Percentiles rank a stretch among this genome's conserved stretches.
phyloP scores from a whole-genome alignment of 2,113 vertebrate genomes.

The Pygoscelis antarcticus region DNA sequence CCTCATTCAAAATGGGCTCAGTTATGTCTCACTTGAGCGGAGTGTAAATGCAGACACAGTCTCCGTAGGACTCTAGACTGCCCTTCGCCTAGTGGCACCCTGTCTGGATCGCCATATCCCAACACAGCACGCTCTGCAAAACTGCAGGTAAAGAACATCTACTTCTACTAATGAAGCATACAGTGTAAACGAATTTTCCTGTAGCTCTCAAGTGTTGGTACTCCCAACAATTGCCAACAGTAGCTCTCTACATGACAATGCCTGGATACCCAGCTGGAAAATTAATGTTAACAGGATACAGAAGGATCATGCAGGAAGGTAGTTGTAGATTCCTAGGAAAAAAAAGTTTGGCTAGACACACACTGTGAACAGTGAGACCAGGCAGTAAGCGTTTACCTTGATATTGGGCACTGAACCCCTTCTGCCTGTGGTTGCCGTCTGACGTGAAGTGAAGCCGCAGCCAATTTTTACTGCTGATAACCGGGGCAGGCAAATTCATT shows the following conservation, averaged over 20 bases:
- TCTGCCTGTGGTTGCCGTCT: conserved; percentile 93
- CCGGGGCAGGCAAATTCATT: conserved; percentile 90
- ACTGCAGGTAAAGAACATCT: not conserved
- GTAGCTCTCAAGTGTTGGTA: not conserved
- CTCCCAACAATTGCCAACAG: not conserved
- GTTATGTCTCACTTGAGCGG: not conserved
- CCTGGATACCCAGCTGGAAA: not conserved
- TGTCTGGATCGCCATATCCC: rapidly evolving
- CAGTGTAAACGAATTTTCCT: rapidly evolving
- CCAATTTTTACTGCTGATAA: conserved; percentile 99
- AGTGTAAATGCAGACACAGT: rapidly evolving
- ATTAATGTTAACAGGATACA: rapidly evolving
- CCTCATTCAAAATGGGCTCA: not conserved
- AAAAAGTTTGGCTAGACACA: not conserved
- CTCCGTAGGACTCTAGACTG: rapidly evolving
- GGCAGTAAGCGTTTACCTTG: conserved; percentile 81
- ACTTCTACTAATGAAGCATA: not conserved
- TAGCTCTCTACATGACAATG: rapidly evolving
- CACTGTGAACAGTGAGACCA: rapidly evolving
- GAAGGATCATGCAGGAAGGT: not conserved
- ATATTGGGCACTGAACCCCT: conserved; percentile 96
- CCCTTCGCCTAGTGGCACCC: not conserved
- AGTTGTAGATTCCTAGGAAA: not conserved
- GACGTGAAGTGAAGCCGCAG: conserved; percentile 94
- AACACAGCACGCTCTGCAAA: rapidly evolving